A percentile compares a stretch with the other conserved stretches of the same genome.
Conservation (phyloP, 2,797 vertebrate species). For the Choloepus didactylus region DNA sequence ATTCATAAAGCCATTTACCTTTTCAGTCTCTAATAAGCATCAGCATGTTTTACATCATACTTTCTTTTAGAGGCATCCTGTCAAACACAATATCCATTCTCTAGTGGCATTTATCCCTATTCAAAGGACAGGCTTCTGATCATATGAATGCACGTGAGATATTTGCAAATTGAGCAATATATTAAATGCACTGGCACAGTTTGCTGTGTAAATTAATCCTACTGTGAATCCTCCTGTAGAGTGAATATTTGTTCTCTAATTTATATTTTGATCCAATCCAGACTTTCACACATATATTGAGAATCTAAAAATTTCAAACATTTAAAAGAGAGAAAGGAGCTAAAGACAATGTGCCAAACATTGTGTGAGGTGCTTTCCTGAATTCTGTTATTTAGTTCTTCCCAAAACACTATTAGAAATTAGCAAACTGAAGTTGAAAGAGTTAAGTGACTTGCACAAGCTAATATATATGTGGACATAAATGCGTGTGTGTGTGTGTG, state of each 20-base stretch:
- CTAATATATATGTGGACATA: background rate
- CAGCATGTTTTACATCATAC: background rate
- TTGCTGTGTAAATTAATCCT: background rate
- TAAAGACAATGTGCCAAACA: background rate
- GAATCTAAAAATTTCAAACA: background rate
- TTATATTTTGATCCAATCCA: background rate
- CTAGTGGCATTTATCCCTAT: background rate
- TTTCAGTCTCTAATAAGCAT: background rate
- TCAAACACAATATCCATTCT: background rate
- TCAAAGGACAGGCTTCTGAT: background rate
- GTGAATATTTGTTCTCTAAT: background rate
- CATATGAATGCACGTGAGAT: background rate
- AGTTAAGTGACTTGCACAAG: background rate
- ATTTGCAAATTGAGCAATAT: background rate
- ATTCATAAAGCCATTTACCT: constrained; percentile 19
- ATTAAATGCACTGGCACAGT: accelerated
- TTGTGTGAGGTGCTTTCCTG: background rate
- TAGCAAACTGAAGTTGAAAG: background rate
- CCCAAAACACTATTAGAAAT: background rate
- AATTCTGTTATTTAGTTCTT: background rate
- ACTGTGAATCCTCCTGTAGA: background rate
- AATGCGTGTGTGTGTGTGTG: background rate
- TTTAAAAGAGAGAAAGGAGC: background rate
- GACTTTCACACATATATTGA: background rate
- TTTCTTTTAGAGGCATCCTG: background rate